phyloP scores from a whole-genome alignment of 1,140 invertebrate genomes.

The Pogonognathellus flavescens region DNA sequence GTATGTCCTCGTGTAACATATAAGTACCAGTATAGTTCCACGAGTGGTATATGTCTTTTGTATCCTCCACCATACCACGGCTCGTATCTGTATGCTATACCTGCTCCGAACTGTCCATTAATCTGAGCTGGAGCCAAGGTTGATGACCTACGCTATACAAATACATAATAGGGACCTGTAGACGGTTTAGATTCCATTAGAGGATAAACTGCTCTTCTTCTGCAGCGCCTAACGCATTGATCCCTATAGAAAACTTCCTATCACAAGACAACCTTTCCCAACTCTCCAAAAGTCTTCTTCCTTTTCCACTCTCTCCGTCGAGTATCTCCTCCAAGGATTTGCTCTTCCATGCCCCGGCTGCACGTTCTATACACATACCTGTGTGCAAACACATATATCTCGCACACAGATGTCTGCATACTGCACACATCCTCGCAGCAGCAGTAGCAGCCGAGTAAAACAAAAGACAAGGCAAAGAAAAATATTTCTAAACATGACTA shows the following conservation, averaged over 20 bases:
- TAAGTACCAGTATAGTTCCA: no score
- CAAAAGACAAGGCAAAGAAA: no score
- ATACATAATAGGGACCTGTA: background rate
- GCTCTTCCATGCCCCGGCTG: no score
- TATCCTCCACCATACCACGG: no score
- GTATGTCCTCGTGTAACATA: no score
- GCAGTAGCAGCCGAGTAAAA: no score
- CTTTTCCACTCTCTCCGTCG: background rate
- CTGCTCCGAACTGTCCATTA: conserved; percentile 32
- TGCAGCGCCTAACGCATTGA: conserved; percentile 21
- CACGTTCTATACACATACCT: no score
- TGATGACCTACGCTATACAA: conserved; percentile 19
- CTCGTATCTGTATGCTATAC: conserved; percentile 24
- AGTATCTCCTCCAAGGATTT: background rate
- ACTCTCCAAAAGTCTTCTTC: background rate
- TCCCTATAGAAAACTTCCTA: background rate
- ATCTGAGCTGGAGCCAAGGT: conserved; percentile 31
- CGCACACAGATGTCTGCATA: no score
- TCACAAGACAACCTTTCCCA: background rate
- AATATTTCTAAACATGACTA: no score
- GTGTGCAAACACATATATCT: no score
- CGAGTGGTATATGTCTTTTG: no score
- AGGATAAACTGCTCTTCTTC: conserved; percentile 6
- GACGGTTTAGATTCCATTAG: conserved; percentile 31
- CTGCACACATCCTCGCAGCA: no score